Conservation (phyloP, 2,113 vertebrate genomes). For the Stomatorhinus ivindoensis region DNA sequence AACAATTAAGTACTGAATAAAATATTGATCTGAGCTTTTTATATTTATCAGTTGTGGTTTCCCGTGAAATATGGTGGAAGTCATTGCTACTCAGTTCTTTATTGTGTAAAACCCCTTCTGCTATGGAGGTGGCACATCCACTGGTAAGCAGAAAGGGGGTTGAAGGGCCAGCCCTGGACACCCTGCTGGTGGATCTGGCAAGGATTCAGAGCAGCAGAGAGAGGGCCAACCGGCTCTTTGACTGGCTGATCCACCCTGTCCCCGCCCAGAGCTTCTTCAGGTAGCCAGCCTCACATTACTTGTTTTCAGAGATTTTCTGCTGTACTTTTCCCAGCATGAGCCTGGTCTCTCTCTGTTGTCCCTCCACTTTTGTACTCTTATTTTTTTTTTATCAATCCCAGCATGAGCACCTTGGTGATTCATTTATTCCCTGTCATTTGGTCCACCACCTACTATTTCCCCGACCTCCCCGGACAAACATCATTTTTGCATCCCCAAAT, state of each 20-base stretch:
- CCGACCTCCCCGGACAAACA: not conserved
- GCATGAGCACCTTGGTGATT: not conserved
- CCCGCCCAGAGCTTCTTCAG: conserved; percentile 65
- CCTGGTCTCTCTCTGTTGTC: not conserved
- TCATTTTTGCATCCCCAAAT: not conserved
- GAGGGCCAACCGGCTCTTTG: conserved; percentile 72
- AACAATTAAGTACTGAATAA: not conserved
- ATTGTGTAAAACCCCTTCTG: not conserved
- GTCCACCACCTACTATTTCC: not conserved
- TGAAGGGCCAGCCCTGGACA: conserved; percentile 37
- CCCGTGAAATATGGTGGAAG: not conserved
- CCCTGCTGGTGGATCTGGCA: conserved; percentile 58
- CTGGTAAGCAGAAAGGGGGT: conserved; percentile 13
- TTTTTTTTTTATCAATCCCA: not conserved
- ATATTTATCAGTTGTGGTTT: not conserved
- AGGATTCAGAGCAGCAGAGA: conserved; percentile 74
- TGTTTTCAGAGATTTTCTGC: not conserved
- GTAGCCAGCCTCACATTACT: conserved; percentile 31
- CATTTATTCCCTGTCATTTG: not conserved
- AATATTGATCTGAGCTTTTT: not conserved
- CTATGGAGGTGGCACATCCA: conserved; percentile 19
- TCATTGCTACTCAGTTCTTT: not conserved
- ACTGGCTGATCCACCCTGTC: conserved; percentile 78
- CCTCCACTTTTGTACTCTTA: not conserved
- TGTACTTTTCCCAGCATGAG: not conserved